phyloP scores from a whole-genome alignment of 2,888 invertebrate genomes.

The Scotopteryx bipunctaria region DNA sequence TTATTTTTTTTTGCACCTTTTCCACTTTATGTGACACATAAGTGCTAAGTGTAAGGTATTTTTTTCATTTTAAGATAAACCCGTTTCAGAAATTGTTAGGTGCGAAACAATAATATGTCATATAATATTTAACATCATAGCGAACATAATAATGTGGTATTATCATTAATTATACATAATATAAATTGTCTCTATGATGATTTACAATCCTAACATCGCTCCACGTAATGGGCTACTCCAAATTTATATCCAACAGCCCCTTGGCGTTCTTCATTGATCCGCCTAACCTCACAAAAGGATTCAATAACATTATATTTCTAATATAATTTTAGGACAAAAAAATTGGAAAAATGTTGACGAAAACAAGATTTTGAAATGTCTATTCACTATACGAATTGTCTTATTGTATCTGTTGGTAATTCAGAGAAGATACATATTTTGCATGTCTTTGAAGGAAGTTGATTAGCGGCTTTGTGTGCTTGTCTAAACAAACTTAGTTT shows the following conservation, averaged over 20 bases:
- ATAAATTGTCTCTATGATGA: conserved; percentile 8
- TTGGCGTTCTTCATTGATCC: conserved; percentile 11
- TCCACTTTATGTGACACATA: too few species aligned
- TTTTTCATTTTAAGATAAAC: too few species aligned
- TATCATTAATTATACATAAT: conserved; percentile 8
- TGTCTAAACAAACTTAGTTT: not conserved
- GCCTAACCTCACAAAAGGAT: conserved; percentile 10
- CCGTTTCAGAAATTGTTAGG: too few species aligned
- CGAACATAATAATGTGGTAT: not conserved
- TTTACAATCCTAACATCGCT: conserved; percentile 9
- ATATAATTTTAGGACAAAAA: not conserved
- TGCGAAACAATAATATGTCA: too few species aligned
- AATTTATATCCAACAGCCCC: conserved; percentile 18
- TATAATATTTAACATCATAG: too few species aligned
- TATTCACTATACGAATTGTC: too few species aligned
- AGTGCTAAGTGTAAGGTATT: too few species aligned
- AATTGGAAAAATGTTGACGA: not conserved
- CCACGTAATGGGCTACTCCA: conserved; percentile 8
- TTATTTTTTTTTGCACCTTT: too few species aligned
- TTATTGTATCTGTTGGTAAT: too few species aligned
- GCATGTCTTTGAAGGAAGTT: not conserved
- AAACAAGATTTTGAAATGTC: not conserved
- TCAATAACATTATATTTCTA: conserved; percentile 10
- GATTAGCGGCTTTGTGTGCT: not conserved
- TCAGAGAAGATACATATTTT: too few species aligned